Percentiles rank a stretch among this genome's conserved stretches.
Evolutionary conservation across 2,888 invertebrate species (phyloP).

Genomic region (Brachyptera putata): DNA sequence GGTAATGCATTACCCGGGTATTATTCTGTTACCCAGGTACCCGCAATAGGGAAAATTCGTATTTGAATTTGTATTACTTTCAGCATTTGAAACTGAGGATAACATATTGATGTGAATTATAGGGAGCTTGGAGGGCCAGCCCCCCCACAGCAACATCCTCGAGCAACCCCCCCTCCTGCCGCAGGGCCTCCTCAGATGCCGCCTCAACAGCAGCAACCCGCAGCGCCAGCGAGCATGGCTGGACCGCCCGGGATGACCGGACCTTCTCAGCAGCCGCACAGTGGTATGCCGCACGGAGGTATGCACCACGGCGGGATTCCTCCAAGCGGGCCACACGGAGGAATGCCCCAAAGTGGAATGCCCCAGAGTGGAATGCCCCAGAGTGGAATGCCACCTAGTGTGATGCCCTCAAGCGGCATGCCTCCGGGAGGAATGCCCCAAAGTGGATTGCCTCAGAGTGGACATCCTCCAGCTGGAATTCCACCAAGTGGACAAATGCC

Average conservation of each 20-base stretch:
- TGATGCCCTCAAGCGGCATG: background rate
- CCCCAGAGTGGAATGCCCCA: background rate
- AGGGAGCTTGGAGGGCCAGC: slow-evolving; percentile 36
- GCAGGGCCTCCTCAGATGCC: slow-evolving; percentile 24
- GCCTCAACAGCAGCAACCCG: slow-evolving; percentile 6
- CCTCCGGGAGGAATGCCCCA: background rate
- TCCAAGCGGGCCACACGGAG: background rate
- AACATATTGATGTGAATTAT: no score
- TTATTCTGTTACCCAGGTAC: no score
- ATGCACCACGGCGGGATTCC: background rate
- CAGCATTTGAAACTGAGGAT: no score
- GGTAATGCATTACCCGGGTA: no score
- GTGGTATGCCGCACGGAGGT: background rate
- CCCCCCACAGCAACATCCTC: slow-evolving; percentile 44
- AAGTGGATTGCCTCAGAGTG: background rate
- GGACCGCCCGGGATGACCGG: background rate
- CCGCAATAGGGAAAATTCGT: no score
- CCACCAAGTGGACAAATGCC: background rate
- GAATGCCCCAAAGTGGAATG: background rate
- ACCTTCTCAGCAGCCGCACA: background rate
- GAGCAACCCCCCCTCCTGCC: slow-evolving; percentile 31
- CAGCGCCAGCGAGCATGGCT: background rate
- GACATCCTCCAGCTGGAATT: background rate
- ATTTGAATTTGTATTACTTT: no score
- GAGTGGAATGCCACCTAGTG: background rate